Percentiles rank a stretch among this genome's conserved stretches.
These are phyloP conservation scores for Amaurobius ferox DNA, from an alignment of 2,888 invertebrate genomes.

Conservation along the genomic window DNA sequence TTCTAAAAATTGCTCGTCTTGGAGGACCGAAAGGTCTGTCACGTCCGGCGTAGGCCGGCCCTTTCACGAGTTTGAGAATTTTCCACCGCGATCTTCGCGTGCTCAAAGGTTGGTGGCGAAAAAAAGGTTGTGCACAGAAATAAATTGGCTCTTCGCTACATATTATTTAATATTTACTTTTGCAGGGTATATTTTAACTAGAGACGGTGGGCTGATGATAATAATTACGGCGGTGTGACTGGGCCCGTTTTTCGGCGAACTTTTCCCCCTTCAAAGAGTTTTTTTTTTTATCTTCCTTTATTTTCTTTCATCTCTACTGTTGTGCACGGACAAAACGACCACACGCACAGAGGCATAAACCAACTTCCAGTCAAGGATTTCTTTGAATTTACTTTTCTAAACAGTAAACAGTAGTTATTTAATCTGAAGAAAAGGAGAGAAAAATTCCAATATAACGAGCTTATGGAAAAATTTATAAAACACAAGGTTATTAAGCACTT, in stretches of 20 bases:
- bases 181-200: conserved; percentile 53
- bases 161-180: conserved; percentile 71
- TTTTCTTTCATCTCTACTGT: not conserved
- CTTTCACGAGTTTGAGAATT: conserved; percentile 36
- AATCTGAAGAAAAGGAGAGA: too few species aligned
- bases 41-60: conserved; percentile 23
- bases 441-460: too few species aligned
- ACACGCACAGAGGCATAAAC: conserved; percentile 19
- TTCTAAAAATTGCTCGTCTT: not conserved
- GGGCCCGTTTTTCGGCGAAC: not conserved
- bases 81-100: too few species aligned
- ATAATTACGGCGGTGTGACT: conserved; percentile 26
- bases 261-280: not conserved
- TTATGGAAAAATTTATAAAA: too few species aligned
- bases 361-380: not conserved
- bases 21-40: conserved; percentile 1
- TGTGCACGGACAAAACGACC: conserved; percentile 11
- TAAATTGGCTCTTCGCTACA: conserved; percentile 61
- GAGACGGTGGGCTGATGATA: conserved; percentile 41
- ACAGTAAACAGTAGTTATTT: too few species aligned
- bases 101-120: not conserved
- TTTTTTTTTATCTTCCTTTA: not conserved
- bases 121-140: conserved; percentile 13
- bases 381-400: not conserved
- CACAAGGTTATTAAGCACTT: too few species aligned